Conservation (phyloP, 2,888 invertebrate species). For the Andrena praecox region DNA sequence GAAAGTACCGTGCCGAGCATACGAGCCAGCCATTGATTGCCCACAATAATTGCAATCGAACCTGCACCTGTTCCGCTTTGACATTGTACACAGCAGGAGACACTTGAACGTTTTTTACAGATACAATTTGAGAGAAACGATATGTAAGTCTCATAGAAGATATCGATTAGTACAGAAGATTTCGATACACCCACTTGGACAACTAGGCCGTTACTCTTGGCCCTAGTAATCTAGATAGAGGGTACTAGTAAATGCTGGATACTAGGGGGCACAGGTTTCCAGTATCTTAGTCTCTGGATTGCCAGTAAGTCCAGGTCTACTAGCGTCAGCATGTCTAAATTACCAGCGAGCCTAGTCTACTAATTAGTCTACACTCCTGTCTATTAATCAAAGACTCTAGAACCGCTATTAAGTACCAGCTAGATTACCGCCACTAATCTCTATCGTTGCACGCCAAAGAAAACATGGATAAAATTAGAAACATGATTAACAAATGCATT, state of each 20-base stretch:
- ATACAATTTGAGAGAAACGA: not conserved
- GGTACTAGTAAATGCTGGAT: not conserved
- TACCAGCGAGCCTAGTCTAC: not conserved
- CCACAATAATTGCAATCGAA: not conserved
- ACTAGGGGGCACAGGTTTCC: not conserved
- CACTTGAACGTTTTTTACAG: not conserved
- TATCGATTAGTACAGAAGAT: too few relatives aligned
- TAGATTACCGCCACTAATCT: not conserved
- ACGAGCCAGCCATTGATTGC: not conserved
- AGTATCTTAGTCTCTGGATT: not conserved
- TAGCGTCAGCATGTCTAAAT: too few relatives aligned
- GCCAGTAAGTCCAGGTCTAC: not conserved
- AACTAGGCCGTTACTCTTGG: not conserved
- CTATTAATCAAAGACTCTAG: not conserved
- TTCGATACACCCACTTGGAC: not conserved
- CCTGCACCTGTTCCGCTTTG: too few relatives aligned
- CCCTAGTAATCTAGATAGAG: not conserved
- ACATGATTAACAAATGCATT: not conserved
- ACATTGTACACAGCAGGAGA: not conserved
- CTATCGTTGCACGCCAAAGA: not conserved
- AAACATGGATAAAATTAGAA: conserved; percentile 1
- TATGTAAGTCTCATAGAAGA: too few relatives aligned
- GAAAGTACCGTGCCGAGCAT: too few relatives aligned
- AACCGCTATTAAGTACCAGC: not conserved
- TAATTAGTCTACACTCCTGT: not conserved